phyloP scores from a whole-genome alignment of 2,113 vertebrate species.

The Nymphicus hollandicus region DNA sequence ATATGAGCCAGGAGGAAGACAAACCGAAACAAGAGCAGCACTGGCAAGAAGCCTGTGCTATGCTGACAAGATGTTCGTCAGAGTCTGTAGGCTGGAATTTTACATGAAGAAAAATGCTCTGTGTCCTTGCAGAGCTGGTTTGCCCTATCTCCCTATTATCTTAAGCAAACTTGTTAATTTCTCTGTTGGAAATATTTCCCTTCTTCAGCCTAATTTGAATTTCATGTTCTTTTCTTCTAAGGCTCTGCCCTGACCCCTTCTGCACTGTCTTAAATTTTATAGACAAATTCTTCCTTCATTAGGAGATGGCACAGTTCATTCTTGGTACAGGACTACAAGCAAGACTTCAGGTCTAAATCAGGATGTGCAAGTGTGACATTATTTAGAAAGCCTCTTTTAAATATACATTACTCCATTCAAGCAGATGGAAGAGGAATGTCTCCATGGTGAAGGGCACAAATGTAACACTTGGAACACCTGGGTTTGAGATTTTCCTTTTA shows the following conservation, averaged over 20 bases:
- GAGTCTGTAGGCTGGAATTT: constrained; percentile 4
- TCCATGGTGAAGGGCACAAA: background rate
- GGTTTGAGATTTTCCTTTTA: background rate
- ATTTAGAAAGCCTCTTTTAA: background rate
- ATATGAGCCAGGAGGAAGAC: background rate
- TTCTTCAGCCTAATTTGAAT: constrained; percentile 14
- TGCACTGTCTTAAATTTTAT: background rate
- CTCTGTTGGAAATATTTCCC: background rate
- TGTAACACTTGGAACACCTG: background rate
- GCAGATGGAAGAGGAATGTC: background rate
- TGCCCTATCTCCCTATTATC: background rate
- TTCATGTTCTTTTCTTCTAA: background rate
- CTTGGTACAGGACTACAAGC: background rate
- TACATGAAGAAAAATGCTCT: constrained; percentile 10
- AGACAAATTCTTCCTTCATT: background rate
- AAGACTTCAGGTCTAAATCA: background rate
- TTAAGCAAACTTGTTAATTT: background rate
- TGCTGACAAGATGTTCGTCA: background rate
- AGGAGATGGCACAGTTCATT: background rate
- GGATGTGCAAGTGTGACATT: background rate
- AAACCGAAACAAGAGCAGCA: background rate
- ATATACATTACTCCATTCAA: accelerated
- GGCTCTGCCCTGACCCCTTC: background rate
- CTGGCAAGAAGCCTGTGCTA: background rate
- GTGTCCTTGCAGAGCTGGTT: background rate